A percentile compares a stretch with the other conserved stretches of the same genome.
These are phyloP conservation scores for Fratercula arctica DNA, from an alignment of 2,797 vertebrate species.

Conservation along the genomic window DNA sequence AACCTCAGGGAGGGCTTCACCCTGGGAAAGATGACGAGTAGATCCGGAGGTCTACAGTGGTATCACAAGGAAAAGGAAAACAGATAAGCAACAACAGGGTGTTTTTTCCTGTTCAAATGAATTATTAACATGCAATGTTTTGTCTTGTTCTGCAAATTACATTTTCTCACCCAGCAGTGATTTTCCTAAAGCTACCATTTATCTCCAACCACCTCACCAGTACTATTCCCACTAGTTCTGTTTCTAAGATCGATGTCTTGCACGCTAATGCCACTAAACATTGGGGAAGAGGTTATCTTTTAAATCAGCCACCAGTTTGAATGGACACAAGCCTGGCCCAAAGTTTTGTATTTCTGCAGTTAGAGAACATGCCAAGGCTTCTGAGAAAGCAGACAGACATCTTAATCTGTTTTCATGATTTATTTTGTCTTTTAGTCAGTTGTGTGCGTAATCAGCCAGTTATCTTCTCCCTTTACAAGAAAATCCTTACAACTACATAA, in stretches of 20 bases:
- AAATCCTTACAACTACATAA: neutral
- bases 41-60: neutral
- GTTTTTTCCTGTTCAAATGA: neutral
- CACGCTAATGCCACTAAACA: neutral
- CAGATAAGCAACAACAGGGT: neutral
- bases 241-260: neutral
- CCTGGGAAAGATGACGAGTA: neutral
- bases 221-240: fast-evolving
- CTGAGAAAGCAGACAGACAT: neutral
- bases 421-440: neutral
- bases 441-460: neutral
- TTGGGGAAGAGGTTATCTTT: neutral
- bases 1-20: neutral
- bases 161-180: neutral
- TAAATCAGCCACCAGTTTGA: neutral
- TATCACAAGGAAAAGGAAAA: neutral
- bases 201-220: neutral
- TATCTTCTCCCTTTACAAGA: neutral
- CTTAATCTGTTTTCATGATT: neutral
- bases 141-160: neutral
- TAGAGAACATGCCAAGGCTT: neutral
- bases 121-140: neutral
- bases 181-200: neutral
- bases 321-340: neutral
- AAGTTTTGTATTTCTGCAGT: neutral